phyloP scores from a whole-genome alignment of 2,113 vertebrate species.

The Pampusana beccarii region DNA sequence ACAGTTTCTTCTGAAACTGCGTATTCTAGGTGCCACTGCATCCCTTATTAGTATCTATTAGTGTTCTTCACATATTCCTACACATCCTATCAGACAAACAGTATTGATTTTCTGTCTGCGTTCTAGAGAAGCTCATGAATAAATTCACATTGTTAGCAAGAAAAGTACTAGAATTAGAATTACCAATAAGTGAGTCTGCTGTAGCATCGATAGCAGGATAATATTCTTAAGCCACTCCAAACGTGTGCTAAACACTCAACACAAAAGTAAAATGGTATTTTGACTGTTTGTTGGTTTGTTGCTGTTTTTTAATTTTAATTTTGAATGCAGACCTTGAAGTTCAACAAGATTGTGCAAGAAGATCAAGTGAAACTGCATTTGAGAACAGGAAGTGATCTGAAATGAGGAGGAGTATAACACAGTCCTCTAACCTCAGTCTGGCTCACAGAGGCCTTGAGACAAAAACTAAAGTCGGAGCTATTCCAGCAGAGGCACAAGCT shows the following conservation, averaged over 20 bases:
- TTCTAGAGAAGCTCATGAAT: neutral
- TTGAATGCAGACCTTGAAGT: conserved; percentile 6
- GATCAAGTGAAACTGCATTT: neutral
- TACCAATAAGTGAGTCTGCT: neutral
- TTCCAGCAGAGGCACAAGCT: neutral
- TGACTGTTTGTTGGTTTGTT: neutral
- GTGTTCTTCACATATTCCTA: neutral
- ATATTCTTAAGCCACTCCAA: neutral
- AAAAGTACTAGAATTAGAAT: neutral
- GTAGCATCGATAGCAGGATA: neutral
- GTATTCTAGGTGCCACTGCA: neutral
- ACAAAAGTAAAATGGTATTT: neutral
- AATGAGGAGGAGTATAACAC: conserved; percentile 10
- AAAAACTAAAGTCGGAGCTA: neutral
- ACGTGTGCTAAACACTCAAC: neutral
- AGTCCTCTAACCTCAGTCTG: neutral
- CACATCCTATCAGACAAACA: neutral
- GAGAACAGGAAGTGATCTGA: conserved; percentile 11
- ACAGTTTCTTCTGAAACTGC: neutral
- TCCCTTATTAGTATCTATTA: neutral
- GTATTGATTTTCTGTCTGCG: neutral
- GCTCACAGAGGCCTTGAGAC: neutral
- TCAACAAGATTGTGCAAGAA: neutral
- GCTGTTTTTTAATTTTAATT: neutral
- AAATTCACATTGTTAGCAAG: conserved; percentile 21